Evolutionary conservation across 1,140 invertebrate genomes (phyloP).

Genomic region (Aculops lycopersici): DNA sequence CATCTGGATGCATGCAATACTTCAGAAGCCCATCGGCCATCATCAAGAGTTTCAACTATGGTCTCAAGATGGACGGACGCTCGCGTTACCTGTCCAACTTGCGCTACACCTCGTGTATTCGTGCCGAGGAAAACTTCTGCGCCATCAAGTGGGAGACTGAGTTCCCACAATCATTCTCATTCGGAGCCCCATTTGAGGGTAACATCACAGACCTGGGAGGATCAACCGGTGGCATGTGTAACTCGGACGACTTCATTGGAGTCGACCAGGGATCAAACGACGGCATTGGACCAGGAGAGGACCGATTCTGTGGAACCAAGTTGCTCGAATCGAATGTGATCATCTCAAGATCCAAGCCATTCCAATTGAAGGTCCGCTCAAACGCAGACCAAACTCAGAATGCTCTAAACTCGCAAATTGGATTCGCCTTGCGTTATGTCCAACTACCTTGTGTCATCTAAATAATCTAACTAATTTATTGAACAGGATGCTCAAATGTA

Average conservation of each 20-base stretch:
- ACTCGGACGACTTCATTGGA: constrained; percentile 12
- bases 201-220: constrained; percentile 2
- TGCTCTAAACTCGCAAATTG: constrained; percentile 10
- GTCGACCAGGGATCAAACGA: constrained; percentile 12
- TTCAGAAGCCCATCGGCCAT: constrained; percentile 23
- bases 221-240: constrained; percentile 10
- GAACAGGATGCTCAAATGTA: too few species aligned
- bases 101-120: constrained; percentile 49
- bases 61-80: constrained; percentile 3
- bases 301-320: constrained; percentile 11
- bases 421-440: constrained; percentile 11
- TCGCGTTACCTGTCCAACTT: constrained; percentile 51
- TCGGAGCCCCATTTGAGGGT: constrained; percentile 10
- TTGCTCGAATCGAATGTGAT: constrained; percentile 10
- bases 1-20: constrained; percentile 32
- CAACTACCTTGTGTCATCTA: constrained; percentile 12
- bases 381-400: constrained; percentile 10
- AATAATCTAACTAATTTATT: too few species aligned
- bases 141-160: constrained; percentile 23
- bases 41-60: constrained; percentile 33
- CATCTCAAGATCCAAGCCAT: constrained; percentile 12
- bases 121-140: constrained; percentile 52
- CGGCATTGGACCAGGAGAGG: constrained; percentile 11
- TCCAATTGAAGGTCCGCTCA: constrained; percentile 11
- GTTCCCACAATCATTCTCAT: constrained; percentile 9